Evolutionary conservation across 2,888 invertebrate species (phyloP).

Genomic region (Microctonus hyperodae): DNA sequence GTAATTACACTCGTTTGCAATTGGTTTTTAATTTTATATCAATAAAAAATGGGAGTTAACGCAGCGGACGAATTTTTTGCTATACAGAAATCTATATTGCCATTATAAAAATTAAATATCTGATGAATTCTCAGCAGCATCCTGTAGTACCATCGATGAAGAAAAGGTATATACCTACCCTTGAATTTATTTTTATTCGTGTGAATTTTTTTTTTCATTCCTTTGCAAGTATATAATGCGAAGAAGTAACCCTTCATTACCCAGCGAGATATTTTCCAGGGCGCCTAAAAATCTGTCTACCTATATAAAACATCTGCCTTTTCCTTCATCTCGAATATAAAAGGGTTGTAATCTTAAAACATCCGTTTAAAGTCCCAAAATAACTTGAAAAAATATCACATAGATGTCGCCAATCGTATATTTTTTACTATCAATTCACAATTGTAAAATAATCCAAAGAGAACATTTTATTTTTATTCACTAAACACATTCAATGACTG

Average conservation of each 20-base stretch:
- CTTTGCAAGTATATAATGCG: background rate
- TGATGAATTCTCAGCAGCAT: conserved; percentile 22
- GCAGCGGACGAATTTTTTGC: conserved; percentile 1
- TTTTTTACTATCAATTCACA: no score
- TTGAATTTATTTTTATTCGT: background rate
- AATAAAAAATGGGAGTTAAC: background rate
- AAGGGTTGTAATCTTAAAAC: background rate
- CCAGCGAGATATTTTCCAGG: background rate
- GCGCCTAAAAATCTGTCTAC: background rate
- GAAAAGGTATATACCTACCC: background rate
- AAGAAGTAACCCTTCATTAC: conserved; percentile 8
- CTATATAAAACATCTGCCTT: conserved; percentile 6
- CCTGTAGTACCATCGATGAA: conserved; percentile 27
- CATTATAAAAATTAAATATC: conserved; percentile 4
- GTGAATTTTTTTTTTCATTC: background rate
- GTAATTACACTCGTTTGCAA: background rate
- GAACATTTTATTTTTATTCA: no score
- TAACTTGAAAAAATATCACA: background rate
- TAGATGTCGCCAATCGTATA: background rate
- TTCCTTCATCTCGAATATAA: background rate
- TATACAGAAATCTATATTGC: conserved; percentile 29
- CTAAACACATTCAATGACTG: no score
- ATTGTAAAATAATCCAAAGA: no score
- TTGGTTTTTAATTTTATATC: background rate
- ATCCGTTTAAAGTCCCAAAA: background rate